Evolutionary conservation across 2,888 invertebrate species (phyloP), one percentile per base, ranked within the genome.

Genomic region (Eilema depressum): DNA sequence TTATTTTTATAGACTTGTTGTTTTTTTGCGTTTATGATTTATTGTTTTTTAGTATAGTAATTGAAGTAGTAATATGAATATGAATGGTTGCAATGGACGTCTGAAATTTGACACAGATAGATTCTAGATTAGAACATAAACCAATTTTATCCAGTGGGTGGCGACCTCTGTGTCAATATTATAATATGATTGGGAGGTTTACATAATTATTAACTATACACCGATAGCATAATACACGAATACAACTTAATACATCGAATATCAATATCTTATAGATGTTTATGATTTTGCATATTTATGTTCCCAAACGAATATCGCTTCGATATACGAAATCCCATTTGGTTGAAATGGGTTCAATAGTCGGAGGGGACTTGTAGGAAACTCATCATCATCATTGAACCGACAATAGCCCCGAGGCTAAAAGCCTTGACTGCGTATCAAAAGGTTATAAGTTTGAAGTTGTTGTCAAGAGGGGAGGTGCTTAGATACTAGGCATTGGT

Each of bases 341-440:
- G 25, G 61, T 66, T 47, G 47, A 63, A 28, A 61, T 33, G 65
- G 47, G 41, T 62, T 62, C 61, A 66, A 68, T 59, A 65, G 65
- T 12, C 56, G 68, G 61, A 65, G 63, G 71, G 68, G 65, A 62
- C 25, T 62, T 56, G 20, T 61, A 61, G 37, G 65, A 30, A 68
- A 65, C 69, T 72, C 72, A 69, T 69, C 72, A 69, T 66, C 66
- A 72, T 66, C 69, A 69, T 63, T 66, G 63, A 63, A 62, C 60
- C 65, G 59, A 72, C 66, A 66, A 72, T 69, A 69, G 68, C 62
- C 71, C 28, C 28, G 62, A 37, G 71, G 71, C 65, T 61, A 60
- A 28, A 69, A 66, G 53, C 12, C 57, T 66, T 57, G 33, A 72
- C 63, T 47, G 28, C 20, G 65, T 62, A 66, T 69, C 62, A 72